Conservation (phyloP, 2,888 invertebrate genomes). For the Brachyopa scutellaris region DNA sequence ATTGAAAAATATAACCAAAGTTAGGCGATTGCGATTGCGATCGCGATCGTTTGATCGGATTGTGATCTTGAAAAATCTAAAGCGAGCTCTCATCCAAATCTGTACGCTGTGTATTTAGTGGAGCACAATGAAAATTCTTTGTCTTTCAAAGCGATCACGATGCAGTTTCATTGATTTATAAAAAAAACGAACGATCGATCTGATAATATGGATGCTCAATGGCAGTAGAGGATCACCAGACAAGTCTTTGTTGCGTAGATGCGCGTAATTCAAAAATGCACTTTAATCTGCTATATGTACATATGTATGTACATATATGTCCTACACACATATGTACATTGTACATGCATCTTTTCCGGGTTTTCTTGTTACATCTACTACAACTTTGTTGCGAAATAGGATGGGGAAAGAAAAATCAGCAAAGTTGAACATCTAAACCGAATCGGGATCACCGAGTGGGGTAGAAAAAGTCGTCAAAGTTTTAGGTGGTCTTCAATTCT, state of each 20-base stretch:
- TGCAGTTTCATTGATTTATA: conserved; percentile 37
- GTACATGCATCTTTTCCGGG: too few species aligned
- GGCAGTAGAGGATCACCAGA: conserved; percentile 7
- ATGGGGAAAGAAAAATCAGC: too few species aligned
- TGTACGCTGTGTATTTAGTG: conserved; percentile 25
- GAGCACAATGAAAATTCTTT: conserved; percentile 43
- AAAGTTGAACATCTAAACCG: too few species aligned
- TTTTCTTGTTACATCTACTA: too few species aligned
- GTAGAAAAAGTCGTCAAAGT: too few species aligned
- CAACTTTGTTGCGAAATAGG: too few species aligned
- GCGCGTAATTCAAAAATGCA: background rate
- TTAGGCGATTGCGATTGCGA: conserved; percentile 54
- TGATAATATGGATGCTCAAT: conserved; percentile 50
- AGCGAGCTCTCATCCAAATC: conserved; percentile 43
- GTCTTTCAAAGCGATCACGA: conserved; percentile 24
- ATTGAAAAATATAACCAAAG: conserved; percentile 55
- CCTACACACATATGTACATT: too few species aligned
- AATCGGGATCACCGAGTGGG: too few species aligned
- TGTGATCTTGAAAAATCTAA: conserved; percentile 68
- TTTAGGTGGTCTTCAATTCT: too few species aligned
- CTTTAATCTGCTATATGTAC: too few species aligned
- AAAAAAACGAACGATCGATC: conserved; percentile 12
- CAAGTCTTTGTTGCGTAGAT: conserved; percentile 12
- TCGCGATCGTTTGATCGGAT: conserved; percentile 52
- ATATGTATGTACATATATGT: too few species aligned